These are phyloP conservation scores for Nicator chloris DNA, from an alignment of 2,113 vertebrate genomes.

Conservation along the genomic window DNA sequence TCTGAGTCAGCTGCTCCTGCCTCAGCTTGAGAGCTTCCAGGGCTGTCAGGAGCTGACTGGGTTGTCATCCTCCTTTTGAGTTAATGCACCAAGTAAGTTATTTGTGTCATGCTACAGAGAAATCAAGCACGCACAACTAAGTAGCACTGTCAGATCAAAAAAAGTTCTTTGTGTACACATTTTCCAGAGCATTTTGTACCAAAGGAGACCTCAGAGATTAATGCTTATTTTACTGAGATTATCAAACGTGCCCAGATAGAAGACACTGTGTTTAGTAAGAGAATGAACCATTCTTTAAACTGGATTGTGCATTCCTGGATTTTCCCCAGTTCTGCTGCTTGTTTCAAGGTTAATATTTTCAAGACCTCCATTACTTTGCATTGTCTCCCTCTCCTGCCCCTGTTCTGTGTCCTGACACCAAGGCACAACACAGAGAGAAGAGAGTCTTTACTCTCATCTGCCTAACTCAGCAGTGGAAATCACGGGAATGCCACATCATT, in stretches of 20 bases:
- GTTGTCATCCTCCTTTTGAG: neutral
- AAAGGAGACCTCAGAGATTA: slow-evolving; percentile 8
- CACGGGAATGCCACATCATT: neutral
- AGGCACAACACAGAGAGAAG: neutral
- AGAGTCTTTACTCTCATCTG: neutral
- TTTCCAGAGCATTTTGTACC: slow-evolving; percentile 38
- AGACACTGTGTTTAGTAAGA: neutral
- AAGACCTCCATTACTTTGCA: neutral
- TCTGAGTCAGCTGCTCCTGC: neutral
- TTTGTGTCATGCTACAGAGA: neutral
- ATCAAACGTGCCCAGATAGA: neutral
- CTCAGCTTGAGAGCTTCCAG: neutral
- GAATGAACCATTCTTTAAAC: neutral
- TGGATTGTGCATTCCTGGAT: neutral
- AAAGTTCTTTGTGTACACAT: slow-evolving; percentile 7
- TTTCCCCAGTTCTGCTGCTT: neutral
- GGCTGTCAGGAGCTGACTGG: neutral
- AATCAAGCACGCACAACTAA: slow-evolving; percentile 23
- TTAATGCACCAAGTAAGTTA: slow-evolving; percentile 1
- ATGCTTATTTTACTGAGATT: slow-evolving; percentile 10
- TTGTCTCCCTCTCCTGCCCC: neutral
- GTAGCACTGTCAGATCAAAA: slow-evolving; percentile 32
- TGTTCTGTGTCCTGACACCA: neutral
- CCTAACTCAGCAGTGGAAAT: neutral
- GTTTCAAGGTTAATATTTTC: neutral